Evolutionary conservation across 2,888 invertebrate genomes (phyloP), one percentile per base, ranked within the genome.

Genomic region (Tetrapedia diversipes): DNA sequence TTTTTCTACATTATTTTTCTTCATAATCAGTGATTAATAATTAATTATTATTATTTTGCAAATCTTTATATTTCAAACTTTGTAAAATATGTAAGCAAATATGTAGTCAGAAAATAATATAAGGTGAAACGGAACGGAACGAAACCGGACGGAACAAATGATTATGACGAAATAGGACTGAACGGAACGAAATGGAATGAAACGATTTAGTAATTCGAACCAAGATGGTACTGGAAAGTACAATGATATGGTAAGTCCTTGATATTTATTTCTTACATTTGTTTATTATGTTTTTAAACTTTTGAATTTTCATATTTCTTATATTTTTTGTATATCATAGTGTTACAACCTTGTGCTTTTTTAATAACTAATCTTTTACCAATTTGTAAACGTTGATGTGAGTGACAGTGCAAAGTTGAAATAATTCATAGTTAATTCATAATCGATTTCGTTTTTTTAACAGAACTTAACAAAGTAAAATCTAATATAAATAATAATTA

Each of bases 181-280:
- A 45, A 61, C 43, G 69, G 51, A 57, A 74, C 70, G 37, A 27
- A 45, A 59, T 53, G 47, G 51, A 68, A 57, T 34, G 60, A 61
- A 73, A 60, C 60, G 24, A 59, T 57, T 49, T 63, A 66, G 77
- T 63, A 27, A 83, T 82, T 83, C 39, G 71, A 79, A 84, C 73
- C 91, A 97, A 95, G 94, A 98, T 98, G 98, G 98, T 98, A 92
- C 94, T 98, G 87, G 98, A 98, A 95, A 98, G 98, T 96, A 98
- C 98, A 92, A 97, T 98, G 96, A 97, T 98, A 92, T 98, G 98
- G 96, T 97, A 93, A 94, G 93, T 87, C 80, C 51, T 75, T 32
- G 39, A 34, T 37, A 64, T 64, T 64, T 45, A 66, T 76, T 61
- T 39, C 32, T 65, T 29, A 6, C 16, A 68, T 41, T 49, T 27